Conservation (phyloP, 2,888 invertebrate species). For the Rhabditoides inermis region DNA sequence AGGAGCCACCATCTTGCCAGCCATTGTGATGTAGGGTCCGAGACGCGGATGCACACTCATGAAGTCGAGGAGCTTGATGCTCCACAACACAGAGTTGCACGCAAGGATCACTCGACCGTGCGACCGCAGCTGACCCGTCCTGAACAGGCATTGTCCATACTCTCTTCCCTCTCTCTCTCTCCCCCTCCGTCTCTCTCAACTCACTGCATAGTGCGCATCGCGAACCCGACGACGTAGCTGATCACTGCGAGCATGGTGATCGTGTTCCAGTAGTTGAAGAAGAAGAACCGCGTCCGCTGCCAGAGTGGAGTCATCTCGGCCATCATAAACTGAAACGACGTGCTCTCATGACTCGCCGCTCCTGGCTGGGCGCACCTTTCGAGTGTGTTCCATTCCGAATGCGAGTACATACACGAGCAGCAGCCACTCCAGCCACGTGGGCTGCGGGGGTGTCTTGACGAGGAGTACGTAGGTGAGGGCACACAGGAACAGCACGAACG, state of each 20-base stretch:
- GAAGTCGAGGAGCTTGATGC: slow-evolving; percentile 77
- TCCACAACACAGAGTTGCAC: slow-evolving; percentile 58
- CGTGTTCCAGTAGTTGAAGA: slow-evolving; percentile 54
- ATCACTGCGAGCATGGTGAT: slow-evolving; percentile 53
- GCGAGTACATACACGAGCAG: slow-evolving; percentile 45
- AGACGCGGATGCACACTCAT: slow-evolving; percentile 89
- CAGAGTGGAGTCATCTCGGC: slow-evolving; percentile 53
- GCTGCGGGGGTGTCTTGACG: slow-evolving; percentile 37
- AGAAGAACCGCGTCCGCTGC: slow-evolving; percentile 53
- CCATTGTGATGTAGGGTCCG: slow-evolving; percentile 94
- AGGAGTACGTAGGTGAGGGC: slow-evolving; percentile 47
- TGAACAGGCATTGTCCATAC: not conserved
- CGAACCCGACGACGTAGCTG: slow-evolving; percentile 32
- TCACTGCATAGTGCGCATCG: slow-evolving; percentile 23
- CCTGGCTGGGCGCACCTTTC: slow-evolving; percentile 41
- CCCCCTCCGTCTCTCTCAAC: not conserved
- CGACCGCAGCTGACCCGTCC: too few relatives aligned
- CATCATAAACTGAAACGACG: slow-evolving; percentile 49
- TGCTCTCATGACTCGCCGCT: too few relatives aligned
- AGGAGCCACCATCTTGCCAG: slow-evolving; percentile 86
- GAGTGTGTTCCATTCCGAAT: slow-evolving; percentile 40
- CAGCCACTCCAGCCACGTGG: slow-evolving; percentile 39
- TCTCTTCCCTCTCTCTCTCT: not conserved
- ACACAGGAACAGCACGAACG: slow-evolving; percentile 40
- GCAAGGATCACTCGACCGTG: slow-evolving; percentile 74